Evolutionary conservation across 2,113 vertebrate genomes (phyloP).

Genomic region (Rostratula benghalensis): DNA sequence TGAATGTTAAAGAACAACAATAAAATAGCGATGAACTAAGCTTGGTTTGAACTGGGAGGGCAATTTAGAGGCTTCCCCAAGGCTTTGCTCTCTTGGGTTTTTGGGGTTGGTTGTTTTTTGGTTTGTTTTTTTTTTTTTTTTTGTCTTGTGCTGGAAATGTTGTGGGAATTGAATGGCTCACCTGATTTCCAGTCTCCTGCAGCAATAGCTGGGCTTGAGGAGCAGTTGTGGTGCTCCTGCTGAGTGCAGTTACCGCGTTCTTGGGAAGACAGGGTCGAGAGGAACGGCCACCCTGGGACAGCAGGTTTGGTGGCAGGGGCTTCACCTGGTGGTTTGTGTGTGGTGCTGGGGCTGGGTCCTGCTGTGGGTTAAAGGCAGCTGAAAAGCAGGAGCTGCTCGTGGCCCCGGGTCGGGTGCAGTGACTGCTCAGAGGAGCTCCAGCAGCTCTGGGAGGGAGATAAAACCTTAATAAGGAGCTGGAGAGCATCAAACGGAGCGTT

Average conservation of each 20-base stretch:
- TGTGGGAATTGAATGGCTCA: not conserved
- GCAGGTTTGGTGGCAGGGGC: not conserved
- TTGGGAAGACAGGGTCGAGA: not conserved
- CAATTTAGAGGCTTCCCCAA: not conserved
- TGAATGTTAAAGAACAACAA: not conserved
- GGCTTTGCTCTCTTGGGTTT: not conserved
- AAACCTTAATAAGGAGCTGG: fast-evolving
- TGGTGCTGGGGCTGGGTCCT: fast-evolving
- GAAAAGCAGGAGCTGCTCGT: not conserved
- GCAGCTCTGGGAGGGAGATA: not conserved
- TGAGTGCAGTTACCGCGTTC: fast-evolving
- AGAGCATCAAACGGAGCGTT: not conserved
- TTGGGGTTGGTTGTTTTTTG: too few species aligned
- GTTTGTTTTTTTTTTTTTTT: not conserved
- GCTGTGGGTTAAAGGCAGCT: not conserved
- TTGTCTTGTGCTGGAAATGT: not conserved
- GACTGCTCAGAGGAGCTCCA: not conserved
- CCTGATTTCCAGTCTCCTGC: not conserved
- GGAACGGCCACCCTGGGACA: not conserved
- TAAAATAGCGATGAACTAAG: not conserved
- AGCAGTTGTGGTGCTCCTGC: not conserved
- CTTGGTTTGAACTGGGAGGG: not conserved
- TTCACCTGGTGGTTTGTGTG: fast-evolving
- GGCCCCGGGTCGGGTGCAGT: not conserved
- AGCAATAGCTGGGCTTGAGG: not conserved